These are phyloP conservation scores for Erethizon dorsatum DNA, from an alignment of 2,797 vertebrate species.

Conservation along the genomic window DNA sequence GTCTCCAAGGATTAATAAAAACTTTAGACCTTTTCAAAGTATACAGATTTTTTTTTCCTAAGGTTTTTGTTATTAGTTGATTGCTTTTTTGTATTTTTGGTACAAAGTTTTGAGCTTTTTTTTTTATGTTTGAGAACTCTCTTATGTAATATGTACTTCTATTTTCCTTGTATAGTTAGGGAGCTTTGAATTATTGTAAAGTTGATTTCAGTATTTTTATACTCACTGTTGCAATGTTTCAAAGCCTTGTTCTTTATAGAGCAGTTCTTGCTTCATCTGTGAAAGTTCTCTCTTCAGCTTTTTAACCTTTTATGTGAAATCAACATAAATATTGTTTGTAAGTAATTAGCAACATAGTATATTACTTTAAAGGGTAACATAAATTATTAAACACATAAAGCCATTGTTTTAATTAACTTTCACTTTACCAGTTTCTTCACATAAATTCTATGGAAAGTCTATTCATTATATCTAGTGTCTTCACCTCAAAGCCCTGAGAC, in stretches of 20 bases:
- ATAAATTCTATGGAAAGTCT: background rate
- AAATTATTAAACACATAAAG: conserved; percentile 55
- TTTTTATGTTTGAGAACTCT: conserved; percentile 26
- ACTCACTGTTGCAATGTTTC: conserved; percentile 94
- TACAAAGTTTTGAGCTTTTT: background rate
- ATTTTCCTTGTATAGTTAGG: conserved; percentile 52
- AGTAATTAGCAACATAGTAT: background rate
- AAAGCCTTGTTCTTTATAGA: conserved; percentile 94
- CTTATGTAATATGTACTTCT: conserved; percentile 7
- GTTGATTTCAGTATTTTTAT: conserved; percentile 81
- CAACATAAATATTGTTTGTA: conserved; percentile 78
- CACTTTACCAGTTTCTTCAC: background rate
- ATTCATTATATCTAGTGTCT: background rate
- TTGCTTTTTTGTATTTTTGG: background rate
- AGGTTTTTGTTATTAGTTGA: conserved; percentile 4
- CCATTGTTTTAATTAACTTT: background rate
- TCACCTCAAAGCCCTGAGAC: background rate
- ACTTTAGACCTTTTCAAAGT: conserved; percentile 20
- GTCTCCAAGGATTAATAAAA: background rate
- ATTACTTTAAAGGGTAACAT: conserved; percentile 28
- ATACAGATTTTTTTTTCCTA: background rate
- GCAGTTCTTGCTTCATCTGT: conserved; percentile 94
- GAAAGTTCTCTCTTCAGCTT: conserved; percentile 93
- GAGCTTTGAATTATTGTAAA: conserved; percentile 63
- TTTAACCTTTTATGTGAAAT: conserved; percentile 91